phyloP scores from a whole-genome alignment of 2,113 vertebrate species.

The Laticauda laticaudata region DNA sequence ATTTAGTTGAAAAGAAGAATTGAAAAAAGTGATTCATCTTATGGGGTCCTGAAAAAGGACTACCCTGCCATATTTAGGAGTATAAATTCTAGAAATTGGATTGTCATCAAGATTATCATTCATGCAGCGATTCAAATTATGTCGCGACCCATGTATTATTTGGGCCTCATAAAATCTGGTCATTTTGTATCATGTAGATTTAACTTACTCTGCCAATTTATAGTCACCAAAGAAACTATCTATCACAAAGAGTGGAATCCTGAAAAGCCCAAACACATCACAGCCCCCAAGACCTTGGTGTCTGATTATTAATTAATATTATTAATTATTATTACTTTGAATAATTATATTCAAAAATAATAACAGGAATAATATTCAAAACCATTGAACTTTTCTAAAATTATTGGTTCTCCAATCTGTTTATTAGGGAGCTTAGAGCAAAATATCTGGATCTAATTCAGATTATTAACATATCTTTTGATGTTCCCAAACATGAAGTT shows the following conservation, averaged over 20 bases:
- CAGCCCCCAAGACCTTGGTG: neutral
- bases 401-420: neutral
- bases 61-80: no score
- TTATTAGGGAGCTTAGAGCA: neutral
- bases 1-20: neutral
- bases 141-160: neutral
- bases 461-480: neutral
- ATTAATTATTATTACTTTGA: no score
- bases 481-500: neutral
- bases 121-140: neutral
- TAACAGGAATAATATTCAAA: neutral
- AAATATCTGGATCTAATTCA: neutral
- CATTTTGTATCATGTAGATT: neutral
- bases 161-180: neutral
- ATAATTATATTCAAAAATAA: no score
- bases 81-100: neutral
- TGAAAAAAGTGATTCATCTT: neutral
- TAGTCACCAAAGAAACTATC: neutral
- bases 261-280: neutral
- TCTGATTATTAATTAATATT: no score
- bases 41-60: neutral
- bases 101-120: neutral
- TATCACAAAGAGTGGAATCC: neutral
- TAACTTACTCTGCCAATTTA: neutral
- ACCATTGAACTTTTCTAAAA: neutral